Evolutionary conservation across 2,113 vertebrate species (phyloP), one percentile per base, ranked within the genome.

Genomic region (Butastur rufipennis): DNA sequence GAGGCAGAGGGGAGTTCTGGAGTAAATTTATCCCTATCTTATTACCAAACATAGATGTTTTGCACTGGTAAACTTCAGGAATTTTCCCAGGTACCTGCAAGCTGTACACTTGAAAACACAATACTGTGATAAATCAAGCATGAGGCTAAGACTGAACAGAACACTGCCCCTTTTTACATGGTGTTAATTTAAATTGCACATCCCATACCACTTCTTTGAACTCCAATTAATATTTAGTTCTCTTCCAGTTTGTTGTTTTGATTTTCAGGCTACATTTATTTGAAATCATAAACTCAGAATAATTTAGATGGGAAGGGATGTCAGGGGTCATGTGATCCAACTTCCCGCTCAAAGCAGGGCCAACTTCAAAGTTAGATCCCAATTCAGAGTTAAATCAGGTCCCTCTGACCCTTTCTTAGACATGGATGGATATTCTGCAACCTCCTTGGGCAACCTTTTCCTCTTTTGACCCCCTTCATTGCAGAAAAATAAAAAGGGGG

Each of bases 401-500:
- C 16, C 9, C 21, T 68, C 19, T 45, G 34, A 58, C 29, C 42
- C 7, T 86, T 75, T 34, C 16, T 79, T 71, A 72, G 3, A 16
- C 22, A 26, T 50, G 52, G 29, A 43, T 34, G 10, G 13, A 56
- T 72, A 36, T 52, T 56, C 27, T 17, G 56, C 22, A 68, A 9
- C 48, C 15, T 75, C 10, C 10, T 8, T 59, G 16, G 19, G 7
- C 18, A 71, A 16, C 48, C 8, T 50, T 82, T 63, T 66, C 21
- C 3, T 32, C 9, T 86, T 91, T 78, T 53, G 16, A 48, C 6
- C 8, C 11, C 6, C 12, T 59, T 77, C 12, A 34, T 6, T 9
- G 2, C 3, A 6, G 3, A 3, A 12, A 47, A 72, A 22, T 11
- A 4, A 27, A 16, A 32, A 66, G 31, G 29, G 6, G 1, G 1